Base-by-base conservation (phyloP, 1,140 invertebrate genomes). In the Neoseiulus cucumeris region DNA sequence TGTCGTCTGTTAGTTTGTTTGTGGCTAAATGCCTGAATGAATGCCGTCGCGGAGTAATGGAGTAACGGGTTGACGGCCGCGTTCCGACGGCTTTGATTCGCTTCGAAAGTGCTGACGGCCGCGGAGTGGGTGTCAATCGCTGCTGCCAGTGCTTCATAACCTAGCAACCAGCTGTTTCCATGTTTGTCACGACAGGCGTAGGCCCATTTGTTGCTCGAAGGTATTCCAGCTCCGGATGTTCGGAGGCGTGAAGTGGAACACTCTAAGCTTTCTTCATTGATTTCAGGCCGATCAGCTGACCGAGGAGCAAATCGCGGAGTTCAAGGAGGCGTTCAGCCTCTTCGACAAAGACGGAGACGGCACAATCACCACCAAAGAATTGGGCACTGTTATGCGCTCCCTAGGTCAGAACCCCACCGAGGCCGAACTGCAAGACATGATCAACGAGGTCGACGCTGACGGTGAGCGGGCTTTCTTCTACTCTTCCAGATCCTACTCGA, bases 311-410 rank as follows among this genome's bases (percentile, higher is more conserved):
- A 95, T 94, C 76, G 90, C 91, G 18, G 93, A 98, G 80, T 97
- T 98, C 83, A 98, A 98, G 82, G 93, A 98, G 80, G 94, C 94
- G 69, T 97, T 98, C 77, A 95, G 91, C 79, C 83, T 98, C 73
- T 98, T 98, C 80, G 94, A 98, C 80, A 98, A 98, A 80, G 93
- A 98, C 77, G 94, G 94, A 68, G 94, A 98, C 82, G 95, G 96
- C 76, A 97, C 94, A 73, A 98, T 99, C 79, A 97, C 94, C 71
- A 97, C 94, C 75, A 97, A 98, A 82, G 94, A 98, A 82, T 83
- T 98, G 82, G 95, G 95, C 71, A 96, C 93, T 73, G 94, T 98
- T 67, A 95, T 99, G 90, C 82, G 94, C 73, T 96, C 92, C 65
- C 82, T 99, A 75, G 95, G 95, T 71, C 93, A 98, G 81, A 98